These are phyloP conservation scores for Melospiza melodia DNA, from an alignment of 2,113 vertebrate genomes.

Conservation along the genomic window DNA sequence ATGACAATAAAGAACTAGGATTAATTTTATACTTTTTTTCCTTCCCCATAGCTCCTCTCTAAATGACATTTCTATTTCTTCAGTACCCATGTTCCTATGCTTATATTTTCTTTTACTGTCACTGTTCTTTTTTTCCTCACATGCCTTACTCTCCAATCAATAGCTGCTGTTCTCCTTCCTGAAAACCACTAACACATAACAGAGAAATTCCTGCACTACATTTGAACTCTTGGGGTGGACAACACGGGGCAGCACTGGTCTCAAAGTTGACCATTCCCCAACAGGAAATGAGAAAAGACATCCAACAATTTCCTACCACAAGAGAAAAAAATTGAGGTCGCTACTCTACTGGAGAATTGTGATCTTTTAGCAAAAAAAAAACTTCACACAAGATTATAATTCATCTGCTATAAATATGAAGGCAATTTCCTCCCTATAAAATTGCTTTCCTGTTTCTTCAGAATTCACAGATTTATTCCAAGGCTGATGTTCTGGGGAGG, in stretches of 20 bases:
- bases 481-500: background rate
- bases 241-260: background rate
- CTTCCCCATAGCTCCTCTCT: background rate
- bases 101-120: background rate
- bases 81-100: background rate
- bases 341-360: background rate
- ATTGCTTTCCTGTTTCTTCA: background rate
- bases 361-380: background rate
- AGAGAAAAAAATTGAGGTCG: background rate
- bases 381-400: background rate
- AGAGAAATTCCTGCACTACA: background rate
- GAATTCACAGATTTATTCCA: background rate
- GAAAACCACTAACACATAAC: background rate
- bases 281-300: slow-evolving; percentile 27
- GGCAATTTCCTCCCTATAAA: slow-evolving; percentile 18
- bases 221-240: background rate
- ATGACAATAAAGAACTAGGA: background rate
- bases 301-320: background rate
- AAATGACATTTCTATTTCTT: background rate
- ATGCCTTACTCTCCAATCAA: background rate
- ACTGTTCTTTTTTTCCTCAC: background rate
- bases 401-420: slow-evolving; percentile 2
- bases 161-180: background rate
- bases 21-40: background rate
- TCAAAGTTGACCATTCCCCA: background rate